Evolutionary conservation across 1,140 invertebrate species (phyloP), one percentile per base, ranked within the genome.

Genomic region (Bombus vancouverensis): DNA sequence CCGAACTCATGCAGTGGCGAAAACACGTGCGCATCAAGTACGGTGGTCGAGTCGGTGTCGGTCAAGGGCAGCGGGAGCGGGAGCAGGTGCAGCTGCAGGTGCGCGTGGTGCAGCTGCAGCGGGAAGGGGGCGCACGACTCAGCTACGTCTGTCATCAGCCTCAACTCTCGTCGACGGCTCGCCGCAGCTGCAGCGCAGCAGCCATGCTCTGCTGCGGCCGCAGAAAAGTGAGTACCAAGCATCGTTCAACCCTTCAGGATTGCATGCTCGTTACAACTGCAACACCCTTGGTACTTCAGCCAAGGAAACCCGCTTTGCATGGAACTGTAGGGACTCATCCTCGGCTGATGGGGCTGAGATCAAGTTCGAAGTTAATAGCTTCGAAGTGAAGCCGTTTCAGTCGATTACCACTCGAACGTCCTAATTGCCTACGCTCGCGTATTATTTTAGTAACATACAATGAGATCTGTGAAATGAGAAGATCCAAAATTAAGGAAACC

Each of bases 141-240:
- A 94, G 92, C 92, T 95, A 95, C 94, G 93, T 95, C 91, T 94
- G 93, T 93, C 94, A 94, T 93, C 94, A 94, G 90, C 92, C 92
- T 91, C 92, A 94, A 92, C 90, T 93, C 87, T 93, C 92, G 83
- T 93, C 91, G 81, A 92, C 93, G 92, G 90, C 93, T 91, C 90
- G 92, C 88, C 91, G 92, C 92, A 92, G 93, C 92, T 92, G 93
- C 94, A 94, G 93, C 92, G 93, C 93, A 88, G 92, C 93, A 94
- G 92, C 91, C 96, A 98, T 98, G 97, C 97, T 97, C 96, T 98
- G 97, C 96, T 97, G 97, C 96, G 97, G 97, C 96, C 97, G 97
- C 95, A 97, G 97, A 96, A 97, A 97, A 97, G 97, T 97, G 91
- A 96, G 96, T 94, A 65, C 53, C 18, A 1, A 10, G 25, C 18